Base-by-base conservation (phyloP, 2,113 vertebrate species). In the Myotis brandtii region DNA sequence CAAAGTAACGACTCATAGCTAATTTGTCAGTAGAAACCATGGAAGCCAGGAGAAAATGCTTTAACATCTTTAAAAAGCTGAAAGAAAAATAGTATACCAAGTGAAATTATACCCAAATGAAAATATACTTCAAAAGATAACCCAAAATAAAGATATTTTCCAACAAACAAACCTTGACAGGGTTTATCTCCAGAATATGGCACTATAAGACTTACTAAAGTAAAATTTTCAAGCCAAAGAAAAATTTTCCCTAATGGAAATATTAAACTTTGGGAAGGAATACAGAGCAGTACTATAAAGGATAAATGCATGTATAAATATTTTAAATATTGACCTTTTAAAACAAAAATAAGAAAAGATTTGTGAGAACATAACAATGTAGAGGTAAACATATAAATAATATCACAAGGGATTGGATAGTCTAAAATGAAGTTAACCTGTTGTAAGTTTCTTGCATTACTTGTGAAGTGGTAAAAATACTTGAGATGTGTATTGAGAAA, bases 101-200 rank as follows among this genome's bases (percentile, higher is more conserved):
- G 54, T 72, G 40, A 64, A 56, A 76, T 59, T 86, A 76, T 48
- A 59, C n/a, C 48, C 16, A 86, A 64, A 25, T 77, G n/a, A 89
- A 92, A 91, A 50, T 32, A 72, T 34, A 62, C 52, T 88, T 75
- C 73, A 85, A 77, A 52, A 77, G 46, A 76, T n/a, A 93, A 91
- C 52, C 52, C 27, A 95, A 95, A 85, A 48, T 80, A 88, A 94
- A 82, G 59, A 67, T 30, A 34, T 43, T 93, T 94, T 80, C 20
- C 40, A 76, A 84, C 30, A 48, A 87, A 89, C 14, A 85, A 95
- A 59, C 5, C 30, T 48, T 54, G 18, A 83, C 30, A 40, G n/a
- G 77, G 14, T 59, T 88, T 89, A 52, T 90, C n/a, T 89, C 20
- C 27, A 67, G 37, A 79, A 48, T 83, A 92, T 30, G 9, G 18